These are phyloP conservation scores for Hypocryptadius cinnamomeus DNA, from an alignment of 2,113 vertebrate species.

Conservation along the genomic window DNA sequence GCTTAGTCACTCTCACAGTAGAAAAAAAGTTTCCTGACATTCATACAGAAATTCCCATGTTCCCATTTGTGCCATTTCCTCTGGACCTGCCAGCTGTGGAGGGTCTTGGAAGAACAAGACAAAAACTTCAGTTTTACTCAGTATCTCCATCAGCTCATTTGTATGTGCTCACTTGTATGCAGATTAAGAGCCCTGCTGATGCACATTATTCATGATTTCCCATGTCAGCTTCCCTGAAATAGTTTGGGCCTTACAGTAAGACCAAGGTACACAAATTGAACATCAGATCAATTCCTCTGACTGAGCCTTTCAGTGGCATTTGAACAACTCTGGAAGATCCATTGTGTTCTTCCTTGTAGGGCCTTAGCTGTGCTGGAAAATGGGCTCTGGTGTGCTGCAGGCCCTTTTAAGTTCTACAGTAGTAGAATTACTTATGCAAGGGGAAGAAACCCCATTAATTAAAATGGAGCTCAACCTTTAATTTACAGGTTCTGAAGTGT, in stretches of 20 bases:
- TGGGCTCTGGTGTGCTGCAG: not conserved
- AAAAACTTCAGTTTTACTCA: not conserved
- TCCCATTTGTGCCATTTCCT: not conserved
- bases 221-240: not conserved
- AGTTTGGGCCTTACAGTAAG: not conserved
- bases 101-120: not conserved
- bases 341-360: accelerated
- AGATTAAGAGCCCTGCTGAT: not conserved
- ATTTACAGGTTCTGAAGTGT: not conserved
- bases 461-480: not conserved
- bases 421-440: not conserved
- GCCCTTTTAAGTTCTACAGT: not conserved
- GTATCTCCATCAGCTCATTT: not conserved
- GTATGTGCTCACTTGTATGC: not conserved
- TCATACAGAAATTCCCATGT: not conserved
- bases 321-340: not conserved
- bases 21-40: not conserved
- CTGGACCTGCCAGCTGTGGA: not conserved
- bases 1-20: not conserved
- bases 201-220: not conserved
- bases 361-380: not conserved
- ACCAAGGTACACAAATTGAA: not conserved
- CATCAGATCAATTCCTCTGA: not conserved
- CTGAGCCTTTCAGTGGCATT: not conserved
- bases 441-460: not conserved